These are phyloP conservation scores for Gallinago paraguaiae DNA, from an alignment of 2,113 vertebrate species.

Conservation along the genomic window DNA sequence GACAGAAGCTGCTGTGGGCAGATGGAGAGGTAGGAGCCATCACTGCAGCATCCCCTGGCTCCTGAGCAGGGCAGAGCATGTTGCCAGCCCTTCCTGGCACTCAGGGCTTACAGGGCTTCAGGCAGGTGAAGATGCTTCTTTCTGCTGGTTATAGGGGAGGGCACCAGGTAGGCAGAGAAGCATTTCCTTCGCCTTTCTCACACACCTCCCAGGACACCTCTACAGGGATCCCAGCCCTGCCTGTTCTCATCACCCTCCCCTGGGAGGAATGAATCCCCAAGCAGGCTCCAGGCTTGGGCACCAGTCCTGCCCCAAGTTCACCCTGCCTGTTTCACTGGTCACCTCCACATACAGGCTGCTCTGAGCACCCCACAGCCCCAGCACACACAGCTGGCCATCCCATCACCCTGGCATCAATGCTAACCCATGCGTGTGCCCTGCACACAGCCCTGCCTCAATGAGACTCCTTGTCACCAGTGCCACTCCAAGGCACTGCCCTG, in stretches of 20 bases:
- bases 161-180: not conserved
- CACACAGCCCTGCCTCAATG: fast-evolving
- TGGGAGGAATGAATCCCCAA: not conserved
- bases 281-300: not conserved
- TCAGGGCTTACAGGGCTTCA: not conserved
- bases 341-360: not conserved
- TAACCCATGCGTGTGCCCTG: not conserved
- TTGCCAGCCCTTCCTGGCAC: not conserved
- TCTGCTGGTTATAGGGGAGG: not conserved
- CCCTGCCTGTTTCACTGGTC: not conserved
- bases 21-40: not conserved
- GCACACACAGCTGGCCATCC: not conserved
- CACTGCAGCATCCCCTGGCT: not conserved
- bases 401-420: fast-evolving
- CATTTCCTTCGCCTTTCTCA: fast-evolving
- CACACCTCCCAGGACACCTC: not conserved
- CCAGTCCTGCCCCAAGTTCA: not conserved
- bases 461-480: not conserved
- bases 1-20: not conserved
- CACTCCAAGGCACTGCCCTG: not conserved
- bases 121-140: not conserved
- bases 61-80: not conserved
- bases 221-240: not conserved
- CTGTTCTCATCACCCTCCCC: not conserved
- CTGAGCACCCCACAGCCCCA: fast-evolving